Base-by-base conservation (phyloP, 2,113 vertebrate species). In the Entomyzon cyanotis region DNA sequence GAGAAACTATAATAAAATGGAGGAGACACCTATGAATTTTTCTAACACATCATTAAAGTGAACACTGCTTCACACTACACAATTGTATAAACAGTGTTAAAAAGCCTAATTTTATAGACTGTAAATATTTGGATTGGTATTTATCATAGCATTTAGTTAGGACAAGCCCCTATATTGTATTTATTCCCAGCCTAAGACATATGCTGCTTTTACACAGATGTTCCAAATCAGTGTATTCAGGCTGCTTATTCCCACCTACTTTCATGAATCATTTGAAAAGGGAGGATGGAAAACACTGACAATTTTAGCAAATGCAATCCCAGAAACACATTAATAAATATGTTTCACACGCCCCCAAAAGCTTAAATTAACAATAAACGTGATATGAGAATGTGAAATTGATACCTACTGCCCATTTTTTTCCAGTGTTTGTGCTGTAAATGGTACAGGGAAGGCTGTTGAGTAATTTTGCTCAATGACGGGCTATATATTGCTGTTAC, bases 391-490 rank as follows among this genome's bases (percentile, higher is more conserved):
- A 85, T 55, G 77, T 53, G 50, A 94, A 94, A 88, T 64, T 83
- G 73, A 60, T 92, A 78, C 55, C 27, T 52, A 13, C 53, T 84
- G 27, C 68, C 52, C 80, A 44, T 87, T 93, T 94, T 71, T 84
- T 31, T 46, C 30, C 30, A 24, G 35, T 69, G n/a, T 89, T 84
- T 89, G 33, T 87, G 53, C 56, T 92, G 58, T 60, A 86, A 93
- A 60, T 86, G 50, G 23, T 79, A 65, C n/a, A n/a, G 33, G 28
- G 35, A 93, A 63, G 42, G 70, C 82, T 71, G 2, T 12, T 83
- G 65, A 94, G 80, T 95, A 90, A 79, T 95, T 95, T 93, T 94
- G 50, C 80, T 83, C 78, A 56, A 49, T 62, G 94, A 92, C 55
- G 84, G 94, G 93, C 60, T 94, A 39, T 30, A 27, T 81, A 41